phyloP scores from a whole-genome alignment of 2,113 vertebrate species.

The Microcebus jonahi region DNA sequence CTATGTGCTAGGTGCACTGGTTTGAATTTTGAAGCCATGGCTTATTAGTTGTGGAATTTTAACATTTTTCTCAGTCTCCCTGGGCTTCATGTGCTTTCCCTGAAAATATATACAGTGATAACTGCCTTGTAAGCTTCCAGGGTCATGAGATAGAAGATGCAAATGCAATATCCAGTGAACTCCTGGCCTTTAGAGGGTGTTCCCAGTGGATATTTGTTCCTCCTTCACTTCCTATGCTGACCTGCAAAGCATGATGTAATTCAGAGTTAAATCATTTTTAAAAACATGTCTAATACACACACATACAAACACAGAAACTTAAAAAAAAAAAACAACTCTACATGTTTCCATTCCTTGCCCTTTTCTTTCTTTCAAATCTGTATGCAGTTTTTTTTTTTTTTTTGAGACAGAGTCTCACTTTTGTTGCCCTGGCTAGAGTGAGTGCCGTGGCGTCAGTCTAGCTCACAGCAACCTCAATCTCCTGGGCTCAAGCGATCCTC shows the following conservation, averaged over 20 bases:
- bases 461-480: too few species aligned
- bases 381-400: too few species aligned
- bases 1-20: background rate
- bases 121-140: background rate
- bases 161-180: background rate
- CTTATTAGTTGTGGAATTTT: background rate
- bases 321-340: background rate
- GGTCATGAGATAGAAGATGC: background rate
- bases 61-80: background rate
- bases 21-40: background rate
- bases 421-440: too few species aligned
- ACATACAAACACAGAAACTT: background rate
- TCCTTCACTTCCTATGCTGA: background rate
- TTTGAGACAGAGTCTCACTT: too few species aligned
- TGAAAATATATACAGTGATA: background rate
- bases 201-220: background rate
- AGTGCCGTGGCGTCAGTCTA: too few species aligned
- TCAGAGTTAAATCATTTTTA: background rate
- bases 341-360: background rate
- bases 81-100: background rate
- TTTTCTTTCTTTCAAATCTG: background rate
- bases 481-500: too few species aligned
- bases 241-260: background rate
- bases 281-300: background rate
- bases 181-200: background rate